Conservation (phyloP, 2,888 invertebrate genomes). For the Vesta saturnalis region DNA sequence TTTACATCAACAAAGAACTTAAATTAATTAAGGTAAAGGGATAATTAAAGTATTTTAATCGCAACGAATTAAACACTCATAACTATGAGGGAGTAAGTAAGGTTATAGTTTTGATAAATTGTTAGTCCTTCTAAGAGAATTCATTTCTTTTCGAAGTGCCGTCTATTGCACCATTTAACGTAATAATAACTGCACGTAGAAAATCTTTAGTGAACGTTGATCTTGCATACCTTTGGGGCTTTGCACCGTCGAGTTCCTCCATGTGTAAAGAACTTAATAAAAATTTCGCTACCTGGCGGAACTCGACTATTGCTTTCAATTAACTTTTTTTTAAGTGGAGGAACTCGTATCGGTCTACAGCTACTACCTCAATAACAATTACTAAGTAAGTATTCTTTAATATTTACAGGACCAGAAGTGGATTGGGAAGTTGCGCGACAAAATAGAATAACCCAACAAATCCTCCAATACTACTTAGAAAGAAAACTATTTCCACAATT, state of each 20-base stretch:
- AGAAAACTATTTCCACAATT: constrained; percentile 72
- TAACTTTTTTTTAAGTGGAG: constrained; percentile 18
- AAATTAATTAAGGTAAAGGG: too few species aligned
- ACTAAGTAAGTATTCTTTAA: background rate
- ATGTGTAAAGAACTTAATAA: background rate
- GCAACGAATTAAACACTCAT: too few species aligned
- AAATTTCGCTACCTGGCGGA: constrained; percentile 23
- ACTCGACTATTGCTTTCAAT: constrained; percentile 18
- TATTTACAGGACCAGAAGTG: constrained; percentile 25
- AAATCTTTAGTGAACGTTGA: too few species aligned
- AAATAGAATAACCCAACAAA: constrained; percentile 81
- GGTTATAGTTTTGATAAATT: too few species aligned
- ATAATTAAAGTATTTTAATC: too few species aligned
- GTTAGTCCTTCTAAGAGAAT: too few species aligned
- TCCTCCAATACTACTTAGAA: constrained; percentile 77
- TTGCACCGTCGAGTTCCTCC: constrained; percentile 31
- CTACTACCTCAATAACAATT: background rate
- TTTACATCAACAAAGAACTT: too few species aligned
- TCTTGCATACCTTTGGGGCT: too few species aligned
- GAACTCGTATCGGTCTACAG: constrained; percentile 22
- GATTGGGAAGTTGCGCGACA: constrained; percentile 73
- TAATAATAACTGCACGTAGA: too few species aligned
- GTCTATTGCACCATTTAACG: too few species aligned
- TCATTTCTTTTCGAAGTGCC: too few species aligned
- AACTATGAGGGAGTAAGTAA: too few species aligned